These are phyloP conservation scores for Balanococcus diminutus DNA, from an alignment of 2,888 invertebrate species.

Conservation along the genomic window DNA sequence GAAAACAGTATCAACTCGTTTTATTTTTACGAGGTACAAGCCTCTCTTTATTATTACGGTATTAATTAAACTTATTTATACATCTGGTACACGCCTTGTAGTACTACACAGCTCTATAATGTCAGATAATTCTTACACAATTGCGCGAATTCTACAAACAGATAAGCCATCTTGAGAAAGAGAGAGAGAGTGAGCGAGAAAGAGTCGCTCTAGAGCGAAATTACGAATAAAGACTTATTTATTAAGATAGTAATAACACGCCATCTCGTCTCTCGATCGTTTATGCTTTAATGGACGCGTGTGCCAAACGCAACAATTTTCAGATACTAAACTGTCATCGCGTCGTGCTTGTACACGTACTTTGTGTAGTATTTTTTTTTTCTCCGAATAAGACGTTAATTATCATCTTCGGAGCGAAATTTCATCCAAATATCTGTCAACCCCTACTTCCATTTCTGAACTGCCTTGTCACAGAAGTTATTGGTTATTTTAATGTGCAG, in stretches of 20 bases:
- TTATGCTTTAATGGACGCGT: neutral
- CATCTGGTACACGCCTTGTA: neutral
- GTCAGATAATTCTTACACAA: neutral
- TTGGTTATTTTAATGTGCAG: too few relatives aligned
- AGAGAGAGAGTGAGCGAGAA: neutral
- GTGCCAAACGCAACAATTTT: conserved; percentile 15
- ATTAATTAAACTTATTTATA: conserved; percentile 30
- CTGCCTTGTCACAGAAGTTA: too few relatives aligned
- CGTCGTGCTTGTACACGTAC: neutral
- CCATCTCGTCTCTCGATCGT: conserved; percentile 6
- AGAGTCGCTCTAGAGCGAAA: neutral
- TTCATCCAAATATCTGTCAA: neutral
- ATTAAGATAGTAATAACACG: neutral
- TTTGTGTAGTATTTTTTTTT: neutral
- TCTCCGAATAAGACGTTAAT: neutral
- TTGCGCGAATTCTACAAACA: neutral
- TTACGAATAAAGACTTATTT: conserved; percentile 25
- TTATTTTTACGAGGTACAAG: conserved; percentile 63
- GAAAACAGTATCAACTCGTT: conserved; percentile 62
- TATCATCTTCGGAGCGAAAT: neutral
- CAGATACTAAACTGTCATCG: neutral
- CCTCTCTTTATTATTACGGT: neutral
- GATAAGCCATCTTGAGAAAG: too few relatives aligned
- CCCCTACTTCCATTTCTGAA: too few relatives aligned
- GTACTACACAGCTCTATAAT: neutral